phyloP scores from a whole-genome alignment of 2,797 vertebrate species.

The Trichosurus vulpecula region DNA sequence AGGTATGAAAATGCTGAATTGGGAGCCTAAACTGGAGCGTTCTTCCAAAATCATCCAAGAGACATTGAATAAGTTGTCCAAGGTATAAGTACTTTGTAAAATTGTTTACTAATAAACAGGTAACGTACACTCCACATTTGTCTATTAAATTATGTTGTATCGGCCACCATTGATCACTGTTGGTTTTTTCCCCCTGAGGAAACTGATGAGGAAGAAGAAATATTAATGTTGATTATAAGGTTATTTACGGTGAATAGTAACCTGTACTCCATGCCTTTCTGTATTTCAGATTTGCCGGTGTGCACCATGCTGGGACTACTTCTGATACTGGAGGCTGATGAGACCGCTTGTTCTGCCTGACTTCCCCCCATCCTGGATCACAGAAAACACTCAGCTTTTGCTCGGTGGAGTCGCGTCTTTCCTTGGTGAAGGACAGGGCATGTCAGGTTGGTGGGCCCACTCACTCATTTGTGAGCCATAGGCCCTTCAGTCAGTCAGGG shows the following conservation, averaged over 20 bases:
- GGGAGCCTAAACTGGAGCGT: constrained; percentile 92
- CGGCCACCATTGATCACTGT: constrained; percentile 95
- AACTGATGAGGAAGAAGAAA: constrained; percentile 97
- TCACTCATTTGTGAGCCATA: background rate
- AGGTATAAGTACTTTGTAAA: constrained; percentile 91
- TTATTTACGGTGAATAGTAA: background rate
- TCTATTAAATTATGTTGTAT: constrained; percentile 96
- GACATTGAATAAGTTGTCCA: constrained; percentile 95
- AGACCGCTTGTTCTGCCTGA: constrained; percentile 45
- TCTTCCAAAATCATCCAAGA: constrained; percentile 99
- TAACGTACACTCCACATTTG: constrained; percentile 93
- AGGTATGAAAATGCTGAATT: constrained; percentile 91
- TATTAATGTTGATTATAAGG: constrained; percentile 64
- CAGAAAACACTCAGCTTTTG: background rate
- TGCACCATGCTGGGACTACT: constrained; percentile 89
- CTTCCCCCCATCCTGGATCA: background rate
- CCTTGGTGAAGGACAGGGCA: background rate
- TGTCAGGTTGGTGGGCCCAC: background rate
- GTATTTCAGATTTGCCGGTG: constrained; percentile 71
- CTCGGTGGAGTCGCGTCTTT: background rate
- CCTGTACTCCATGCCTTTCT: background rate
- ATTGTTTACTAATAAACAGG: constrained; percentile 91
- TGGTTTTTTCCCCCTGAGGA: constrained; percentile 91
- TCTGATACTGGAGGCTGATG: constrained; percentile 92
- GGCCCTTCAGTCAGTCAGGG: background rate